Conservation (phyloP, 2,797 vertebrate species). For the Pelochelys cantorii region DNA sequence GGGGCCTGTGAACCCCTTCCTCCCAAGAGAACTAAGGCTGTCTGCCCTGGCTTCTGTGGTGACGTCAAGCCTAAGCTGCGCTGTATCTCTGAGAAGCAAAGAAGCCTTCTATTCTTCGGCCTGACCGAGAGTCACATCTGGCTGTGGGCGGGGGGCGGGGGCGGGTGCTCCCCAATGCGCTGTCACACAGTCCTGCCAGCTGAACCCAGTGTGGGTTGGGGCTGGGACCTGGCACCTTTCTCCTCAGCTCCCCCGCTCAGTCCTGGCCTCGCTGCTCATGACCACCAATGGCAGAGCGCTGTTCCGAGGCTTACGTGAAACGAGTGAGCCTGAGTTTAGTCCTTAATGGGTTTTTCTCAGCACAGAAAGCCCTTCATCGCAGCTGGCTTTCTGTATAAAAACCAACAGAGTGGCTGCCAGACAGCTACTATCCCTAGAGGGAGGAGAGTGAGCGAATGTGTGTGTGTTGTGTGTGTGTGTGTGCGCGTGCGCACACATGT, state of each 20-base stretch:
- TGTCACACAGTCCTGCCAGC: background rate
- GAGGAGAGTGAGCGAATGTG: background rate
- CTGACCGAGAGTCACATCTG: no score
- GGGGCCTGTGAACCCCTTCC: no score
- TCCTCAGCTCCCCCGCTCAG: background rate
- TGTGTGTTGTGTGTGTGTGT: background rate
- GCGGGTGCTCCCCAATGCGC: no score
- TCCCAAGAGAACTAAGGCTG: no score
- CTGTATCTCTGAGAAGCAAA: no score
- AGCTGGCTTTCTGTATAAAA: background rate
- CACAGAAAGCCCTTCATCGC: no score
- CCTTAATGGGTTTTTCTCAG: background rate
- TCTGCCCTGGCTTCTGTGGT: no score
- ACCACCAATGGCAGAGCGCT: background rate
- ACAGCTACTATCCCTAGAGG: background rate
- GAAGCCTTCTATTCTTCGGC: no score
- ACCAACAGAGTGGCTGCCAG: background rate
- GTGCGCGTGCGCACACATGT: accelerated
- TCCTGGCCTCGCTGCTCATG: background rate
- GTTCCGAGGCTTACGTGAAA: background rate
- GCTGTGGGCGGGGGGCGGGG: no score
- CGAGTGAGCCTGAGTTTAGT: background rate
- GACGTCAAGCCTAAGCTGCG: no score
- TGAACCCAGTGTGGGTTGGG: background rate
- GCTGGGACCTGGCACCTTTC: background rate